Base-by-base conservation (phyloP, 2,113 vertebrate species). In the Deroptyus accipitrinus region DNA sequence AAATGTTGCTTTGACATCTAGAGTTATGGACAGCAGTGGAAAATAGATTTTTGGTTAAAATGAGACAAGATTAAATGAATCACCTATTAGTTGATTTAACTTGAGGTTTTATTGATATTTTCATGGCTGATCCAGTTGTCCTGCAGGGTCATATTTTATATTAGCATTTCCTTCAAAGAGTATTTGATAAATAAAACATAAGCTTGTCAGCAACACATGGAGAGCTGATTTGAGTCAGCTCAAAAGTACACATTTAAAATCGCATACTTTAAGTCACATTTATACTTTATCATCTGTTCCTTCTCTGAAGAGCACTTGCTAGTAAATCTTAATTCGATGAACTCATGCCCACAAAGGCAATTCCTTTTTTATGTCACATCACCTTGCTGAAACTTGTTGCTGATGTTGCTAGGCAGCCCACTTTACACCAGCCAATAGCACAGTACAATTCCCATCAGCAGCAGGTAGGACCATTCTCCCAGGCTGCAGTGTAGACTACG, bases 371-470 rank as follows among this genome's bases (percentile, higher is more conserved):
- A 63, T 90, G 76, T 91, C 72, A 63, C 67, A 49, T 49, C 0
- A 0, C 77, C 93, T 73, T n/a, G 17, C 92, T 57, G 80, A 91
- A 96, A 85, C 49, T 94, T 95, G 51, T 95, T 97, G 93, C 85
- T 90, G 63, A 87, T 96, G 94, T 95, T 97, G 86, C 96, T 97
- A 91, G 82, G 84, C 95, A 94, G 95, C 92, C 90, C 15, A 35
- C 82, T 95, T 97, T 96, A 95, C 92, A 89, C 57, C 69, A 90
- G 94, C 96, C 94, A 94, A 92, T 96, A 92, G 66, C 66, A 79
- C 6, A 6, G 49, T 92, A 9, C 75, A 86, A 68, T 83, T 97
- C 81, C 37, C 51, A 44, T 82, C 72, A 42, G 75, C 63, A 79
- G 35, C 44, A 46, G 44, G 19, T 46, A 46, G 44, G 19, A 20